A percentile compares a stretch with the other conserved stretches of the same genome.
Conservation (phyloP, 1,140 invertebrate genomes). For the Leptestheria dahalacensis region DNA sequence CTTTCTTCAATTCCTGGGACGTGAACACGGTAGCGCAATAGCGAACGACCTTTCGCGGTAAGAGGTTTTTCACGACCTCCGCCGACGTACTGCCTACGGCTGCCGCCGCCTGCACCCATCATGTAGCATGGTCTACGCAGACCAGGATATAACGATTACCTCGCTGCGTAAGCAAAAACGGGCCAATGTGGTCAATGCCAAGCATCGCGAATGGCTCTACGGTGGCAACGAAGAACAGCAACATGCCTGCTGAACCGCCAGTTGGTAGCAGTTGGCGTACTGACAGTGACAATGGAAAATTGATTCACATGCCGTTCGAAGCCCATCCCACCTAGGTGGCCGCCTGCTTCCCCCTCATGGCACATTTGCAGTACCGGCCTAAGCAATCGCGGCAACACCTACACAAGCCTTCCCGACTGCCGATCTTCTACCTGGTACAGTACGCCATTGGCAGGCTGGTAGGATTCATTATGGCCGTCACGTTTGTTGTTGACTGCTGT, state of each 20-base stretch:
- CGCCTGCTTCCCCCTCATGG: constrained; percentile 18
- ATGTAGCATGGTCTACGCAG: constrained; percentile 24
- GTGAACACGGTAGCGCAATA: constrained; percentile 19
- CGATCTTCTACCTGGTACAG: constrained; percentile 2
- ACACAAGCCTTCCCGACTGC: background rate
- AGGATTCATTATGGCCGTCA: background rate
- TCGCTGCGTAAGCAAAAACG: constrained; percentile 18
- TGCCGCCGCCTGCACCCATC: constrained; percentile 22
- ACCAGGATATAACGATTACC: constrained; percentile 23
- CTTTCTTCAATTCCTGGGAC: constrained; percentile 2
- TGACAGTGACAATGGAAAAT: constrained; percentile 20
- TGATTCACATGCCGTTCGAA: constrained; percentile 13
- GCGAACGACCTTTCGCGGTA: constrained; percentile 17
- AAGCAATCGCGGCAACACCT: constrained; percentile 10
- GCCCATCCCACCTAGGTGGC: constrained; percentile 19
- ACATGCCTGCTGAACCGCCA: background rate
- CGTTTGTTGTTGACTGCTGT: too few species aligned
- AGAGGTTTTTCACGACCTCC: constrained; percentile 20
- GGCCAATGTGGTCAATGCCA: constrained; percentile 25
- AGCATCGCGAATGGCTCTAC: constrained; percentile 22
- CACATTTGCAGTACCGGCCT: constrained; percentile 6
- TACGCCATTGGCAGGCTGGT: background rate
- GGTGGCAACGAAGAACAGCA: constrained; percentile 13
- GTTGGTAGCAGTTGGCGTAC: constrained; percentile 14
- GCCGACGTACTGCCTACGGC: constrained; percentile 19